A percentile compares a stretch with the other conserved stretches of the same genome.
phyloP scores from a whole-genome alignment of 2,797 vertebrate genomes.

The Mycteria americana region DNA sequence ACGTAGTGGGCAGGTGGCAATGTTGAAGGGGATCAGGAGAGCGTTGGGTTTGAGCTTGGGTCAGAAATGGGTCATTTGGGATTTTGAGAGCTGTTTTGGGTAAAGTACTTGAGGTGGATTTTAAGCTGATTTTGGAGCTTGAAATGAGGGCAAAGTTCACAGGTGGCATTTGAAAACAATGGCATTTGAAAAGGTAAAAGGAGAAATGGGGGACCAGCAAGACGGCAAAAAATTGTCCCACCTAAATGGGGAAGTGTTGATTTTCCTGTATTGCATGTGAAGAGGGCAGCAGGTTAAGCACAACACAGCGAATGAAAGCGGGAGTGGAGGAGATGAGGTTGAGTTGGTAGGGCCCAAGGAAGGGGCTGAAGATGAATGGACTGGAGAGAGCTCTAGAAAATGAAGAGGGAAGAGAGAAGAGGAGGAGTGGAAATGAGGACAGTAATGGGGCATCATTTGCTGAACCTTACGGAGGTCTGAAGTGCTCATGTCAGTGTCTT shows the following conservation, averaged over 20 bases:
- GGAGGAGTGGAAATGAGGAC: background rate
- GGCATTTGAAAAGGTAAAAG: background rate
- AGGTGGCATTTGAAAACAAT: background rate
- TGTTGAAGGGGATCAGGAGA: background rate
- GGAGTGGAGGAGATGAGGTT: too few relatives aligned
- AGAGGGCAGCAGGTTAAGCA: too few relatives aligned
- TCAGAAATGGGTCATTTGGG: background rate
- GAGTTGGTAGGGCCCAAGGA: too few relatives aligned
- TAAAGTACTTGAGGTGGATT: background rate
- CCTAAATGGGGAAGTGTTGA: background rate
- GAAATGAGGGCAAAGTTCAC: background rate
- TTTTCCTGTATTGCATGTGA: rapidly evolving
- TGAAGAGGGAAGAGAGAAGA: background rate
- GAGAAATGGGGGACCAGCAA: background rate
- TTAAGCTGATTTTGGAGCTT: background rate
- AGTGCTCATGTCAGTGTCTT: rapidly evolving
- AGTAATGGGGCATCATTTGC: background rate
- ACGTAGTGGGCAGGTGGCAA: background rate
- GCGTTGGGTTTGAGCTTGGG: background rate
- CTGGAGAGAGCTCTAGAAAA: background rate
- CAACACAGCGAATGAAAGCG: rapidly evolving
- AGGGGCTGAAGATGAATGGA: background rate
- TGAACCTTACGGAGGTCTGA: background rate
- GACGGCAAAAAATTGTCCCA: background rate
- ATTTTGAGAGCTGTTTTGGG: background rate